Evolutionary conservation across 2,113 vertebrate genomes (phyloP).

Genomic region (Odontesthes bonariensis): DNA sequence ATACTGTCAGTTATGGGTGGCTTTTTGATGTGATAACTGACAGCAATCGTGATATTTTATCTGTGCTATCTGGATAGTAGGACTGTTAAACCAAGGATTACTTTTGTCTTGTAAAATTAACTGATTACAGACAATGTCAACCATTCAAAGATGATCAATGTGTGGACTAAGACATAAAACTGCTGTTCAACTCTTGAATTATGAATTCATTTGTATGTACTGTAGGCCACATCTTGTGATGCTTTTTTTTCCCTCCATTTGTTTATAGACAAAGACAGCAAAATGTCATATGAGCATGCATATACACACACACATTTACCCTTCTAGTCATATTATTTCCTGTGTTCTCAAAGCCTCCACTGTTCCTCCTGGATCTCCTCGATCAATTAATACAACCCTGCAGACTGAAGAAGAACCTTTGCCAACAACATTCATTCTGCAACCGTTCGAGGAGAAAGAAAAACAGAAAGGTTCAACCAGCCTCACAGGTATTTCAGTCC

Average conservation of each 20-base stretch:
- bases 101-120: background rate
- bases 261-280: background rate
- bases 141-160: background rate
- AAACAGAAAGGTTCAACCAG: conserved; percentile 1
- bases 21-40: no score
- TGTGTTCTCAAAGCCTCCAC: conserved; percentile 57
- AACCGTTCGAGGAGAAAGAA: conserved; percentile 2
- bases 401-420: conserved; percentile 12
- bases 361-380: conserved; percentile 40
- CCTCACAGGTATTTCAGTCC: conserved; percentile 54
- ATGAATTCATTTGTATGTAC: background rate
- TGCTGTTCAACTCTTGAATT: background rate
- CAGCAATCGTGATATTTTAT: background rate
- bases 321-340: background rate
- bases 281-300: conserved; percentile 31
- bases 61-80: background rate
- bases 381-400: conserved; percentile 10
- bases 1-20: no score
- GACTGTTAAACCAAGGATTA: background rate
- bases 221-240: conserved; percentile 22
- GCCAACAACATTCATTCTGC: background rate
- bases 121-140: background rate
- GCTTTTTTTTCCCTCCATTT: background rate
- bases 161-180: background rate
- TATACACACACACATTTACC: background rate